A percentile compares a stretch with the other conserved stretches of the same genome.
Conservation (phyloP, 2,888 invertebrate species). For the Andrena bucephala region DNA sequence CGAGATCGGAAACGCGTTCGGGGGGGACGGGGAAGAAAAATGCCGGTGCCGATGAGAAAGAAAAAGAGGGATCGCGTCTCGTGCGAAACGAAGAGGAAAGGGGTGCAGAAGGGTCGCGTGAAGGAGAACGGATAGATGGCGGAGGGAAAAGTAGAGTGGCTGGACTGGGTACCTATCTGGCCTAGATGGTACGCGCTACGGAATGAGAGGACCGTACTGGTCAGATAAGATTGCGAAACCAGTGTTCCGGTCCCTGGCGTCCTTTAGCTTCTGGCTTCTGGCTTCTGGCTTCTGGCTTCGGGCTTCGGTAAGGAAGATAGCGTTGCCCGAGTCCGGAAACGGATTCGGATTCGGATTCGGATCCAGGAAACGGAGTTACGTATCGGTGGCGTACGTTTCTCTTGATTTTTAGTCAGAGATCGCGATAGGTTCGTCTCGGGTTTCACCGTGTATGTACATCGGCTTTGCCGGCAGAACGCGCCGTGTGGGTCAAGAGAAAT, state of each 20-base stretch:
- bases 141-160: constrained; percentile 41
- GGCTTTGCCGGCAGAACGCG: constrained; percentile 1
- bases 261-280: constrained; percentile 80
- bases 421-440: constrained; percentile 63
- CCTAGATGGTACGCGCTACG: constrained; percentile 49
- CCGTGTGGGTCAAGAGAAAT: constrained; percentile 24
- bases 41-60: not conserved
- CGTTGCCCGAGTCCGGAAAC: constrained; percentile 73
- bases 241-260: constrained; percentile 79
- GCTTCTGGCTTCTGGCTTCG: constrained; percentile 67
- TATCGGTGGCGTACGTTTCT: constrained; percentile 74
- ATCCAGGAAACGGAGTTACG: constrained; percentile 73
- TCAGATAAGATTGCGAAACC: constrained; percentile 80
- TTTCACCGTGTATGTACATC: constrained; percentile 32
- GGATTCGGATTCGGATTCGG: constrained; percentile 78
- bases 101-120: constrained; percentile 38
- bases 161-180: constrained; percentile 58
- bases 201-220: constrained; percentile 66
- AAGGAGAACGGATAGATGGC: constrained; percentile 29
- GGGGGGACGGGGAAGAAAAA: not conserved
- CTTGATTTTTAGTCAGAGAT: constrained; percentile 75
- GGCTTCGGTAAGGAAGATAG: constrained; percentile 68
- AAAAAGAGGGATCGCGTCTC: not conserved
- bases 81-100: constrained; percentile 15
- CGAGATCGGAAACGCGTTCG: constrained; percentile 2